These are phyloP conservation scores for Danio aesculapii DNA, from an alignment of 2,797 vertebrate species.

Conservation along the genomic window DNA sequence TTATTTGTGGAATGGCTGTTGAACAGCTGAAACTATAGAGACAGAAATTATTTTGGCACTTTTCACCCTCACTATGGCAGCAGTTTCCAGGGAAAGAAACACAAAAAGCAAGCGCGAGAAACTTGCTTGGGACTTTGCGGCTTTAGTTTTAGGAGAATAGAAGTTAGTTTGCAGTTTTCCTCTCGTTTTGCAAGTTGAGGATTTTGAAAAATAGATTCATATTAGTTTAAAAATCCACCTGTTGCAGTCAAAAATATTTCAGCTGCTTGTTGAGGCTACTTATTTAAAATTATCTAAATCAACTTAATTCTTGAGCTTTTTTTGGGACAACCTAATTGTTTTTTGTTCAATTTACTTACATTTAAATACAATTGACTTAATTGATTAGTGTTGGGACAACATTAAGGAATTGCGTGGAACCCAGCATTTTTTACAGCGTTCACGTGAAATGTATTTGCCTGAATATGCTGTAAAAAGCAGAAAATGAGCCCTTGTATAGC, in stretches of 20 bases:
- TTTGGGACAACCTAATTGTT: too few species aligned
- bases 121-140: background rate
- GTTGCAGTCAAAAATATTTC: background rate
- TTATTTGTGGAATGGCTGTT: background rate
- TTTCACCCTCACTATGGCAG: background rate
- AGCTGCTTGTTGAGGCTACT: too few species aligned
- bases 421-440: too few species aligned
- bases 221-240: slow-evolving; percentile 11
- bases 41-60: background rate
- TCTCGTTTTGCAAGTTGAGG: background rate
- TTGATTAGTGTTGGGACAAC: too few species aligned
- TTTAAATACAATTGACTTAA: too few species aligned
- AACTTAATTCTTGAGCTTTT: too few species aligned
- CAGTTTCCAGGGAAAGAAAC: background rate
- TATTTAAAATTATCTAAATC: too few species aligned
- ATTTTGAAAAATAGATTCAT: background rate
- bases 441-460: background rate
- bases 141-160: background rate
- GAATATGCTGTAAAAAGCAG: background rate
- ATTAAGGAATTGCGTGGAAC: too few species aligned
- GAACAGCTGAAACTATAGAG: background rate
- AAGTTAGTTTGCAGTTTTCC: background rate
- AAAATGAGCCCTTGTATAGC: background rate
- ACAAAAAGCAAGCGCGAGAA: background rate
- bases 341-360: too few species aligned